Evolutionary conservation across 1,140 invertebrate species (phyloP).

Genomic region (Conus ventricosus): DNA sequence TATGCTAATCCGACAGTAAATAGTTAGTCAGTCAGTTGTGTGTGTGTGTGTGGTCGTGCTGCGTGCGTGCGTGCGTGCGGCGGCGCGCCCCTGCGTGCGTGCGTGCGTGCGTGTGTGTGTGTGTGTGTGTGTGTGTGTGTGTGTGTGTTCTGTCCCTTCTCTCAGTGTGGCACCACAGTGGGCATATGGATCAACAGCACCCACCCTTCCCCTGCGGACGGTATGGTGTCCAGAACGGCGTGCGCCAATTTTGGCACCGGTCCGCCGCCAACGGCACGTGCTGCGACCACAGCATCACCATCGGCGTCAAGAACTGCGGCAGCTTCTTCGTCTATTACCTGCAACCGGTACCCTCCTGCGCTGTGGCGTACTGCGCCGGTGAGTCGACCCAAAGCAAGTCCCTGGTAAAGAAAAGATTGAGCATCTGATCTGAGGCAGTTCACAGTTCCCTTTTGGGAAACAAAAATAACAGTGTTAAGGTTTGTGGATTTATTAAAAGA

Average conservation of each 20-base stretch:
- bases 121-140: background rate
- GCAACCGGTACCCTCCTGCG: slow-evolving; percentile 20
- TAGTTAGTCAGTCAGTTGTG: too few species aligned
- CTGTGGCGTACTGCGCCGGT: slow-evolving; percentile 37
- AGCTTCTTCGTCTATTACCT: slow-evolving; percentile 35
- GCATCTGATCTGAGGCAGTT: too few species aligned
- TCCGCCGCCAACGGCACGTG: background rate
- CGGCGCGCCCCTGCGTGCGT: too few species aligned
- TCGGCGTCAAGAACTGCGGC: slow-evolving; percentile 38
- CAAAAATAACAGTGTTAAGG: too few species aligned
- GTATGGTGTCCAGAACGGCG: background rate
- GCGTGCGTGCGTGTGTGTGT: too few species aligned
- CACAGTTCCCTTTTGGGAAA: too few species aligned
- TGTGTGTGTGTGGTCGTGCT: too few species aligned
- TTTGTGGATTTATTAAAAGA: too few species aligned
- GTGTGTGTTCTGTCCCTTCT: background rate
- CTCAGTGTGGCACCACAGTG: slow-evolving; percentile 17
- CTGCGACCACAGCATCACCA: slow-evolving; percentile 13
- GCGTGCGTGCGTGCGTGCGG: too few species aligned
- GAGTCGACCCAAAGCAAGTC: background rate
- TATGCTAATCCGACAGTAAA: too few species aligned
- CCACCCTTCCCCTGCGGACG: slow-evolving; percentile 17
- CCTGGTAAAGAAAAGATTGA: too few species aligned
- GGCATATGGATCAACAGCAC: slow-evolving; percentile 17
- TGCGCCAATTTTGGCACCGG: slow-evolving; percentile 30